Conservation (phyloP, 1,140 invertebrate species). For the Calephelis virginiensis region DNA sequence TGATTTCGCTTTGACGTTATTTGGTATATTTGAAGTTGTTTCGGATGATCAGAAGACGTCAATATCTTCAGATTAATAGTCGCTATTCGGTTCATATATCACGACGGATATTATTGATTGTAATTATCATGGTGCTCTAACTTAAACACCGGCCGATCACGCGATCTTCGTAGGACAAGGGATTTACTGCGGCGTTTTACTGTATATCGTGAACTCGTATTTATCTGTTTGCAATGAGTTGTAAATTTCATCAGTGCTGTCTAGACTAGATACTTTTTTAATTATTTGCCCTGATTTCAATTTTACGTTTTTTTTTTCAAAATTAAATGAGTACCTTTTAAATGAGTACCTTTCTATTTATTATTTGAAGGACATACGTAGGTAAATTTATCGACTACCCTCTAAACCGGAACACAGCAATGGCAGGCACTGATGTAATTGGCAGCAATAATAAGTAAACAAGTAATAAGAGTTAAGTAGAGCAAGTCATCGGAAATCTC, state of each 20-base stretch:
- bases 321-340: too few species aligned
- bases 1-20: slow-evolving; percentile 22
- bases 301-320: too few species aligned
- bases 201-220: slow-evolving; percentile 31
- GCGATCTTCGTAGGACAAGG: slow-evolving; percentile 42
- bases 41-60: slow-evolving; percentile 37
- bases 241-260: slow-evolving; percentile 26
- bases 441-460: too few species aligned
- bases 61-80: slow-evolving; percentile 60
- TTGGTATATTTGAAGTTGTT: slow-evolving; percentile 23
- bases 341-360: too few species aligned
- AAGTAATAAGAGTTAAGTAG: too few species aligned
- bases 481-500: too few species aligned
- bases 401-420: too few species aligned
- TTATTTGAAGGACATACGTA: too few species aligned
- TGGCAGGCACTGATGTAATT: too few species aligned
- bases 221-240: slow-evolving; percentile 33
- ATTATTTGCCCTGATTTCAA: too few species aligned
- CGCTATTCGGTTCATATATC: slow-evolving; percentile 56
- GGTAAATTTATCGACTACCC: too few species aligned
- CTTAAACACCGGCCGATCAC: slow-evolving; percentile 62
- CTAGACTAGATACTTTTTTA: slow-evolving; percentile 18
- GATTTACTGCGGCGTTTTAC: slow-evolving; percentile 48
- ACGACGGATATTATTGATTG: slow-evolving; percentile 67
- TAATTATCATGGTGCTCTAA: slow-evolving; percentile 68